These are phyloP conservation scores for Drosophila watanabei DNA, from an alignment of 1,140 invertebrate genomes.

Conservation along the genomic window DNA sequence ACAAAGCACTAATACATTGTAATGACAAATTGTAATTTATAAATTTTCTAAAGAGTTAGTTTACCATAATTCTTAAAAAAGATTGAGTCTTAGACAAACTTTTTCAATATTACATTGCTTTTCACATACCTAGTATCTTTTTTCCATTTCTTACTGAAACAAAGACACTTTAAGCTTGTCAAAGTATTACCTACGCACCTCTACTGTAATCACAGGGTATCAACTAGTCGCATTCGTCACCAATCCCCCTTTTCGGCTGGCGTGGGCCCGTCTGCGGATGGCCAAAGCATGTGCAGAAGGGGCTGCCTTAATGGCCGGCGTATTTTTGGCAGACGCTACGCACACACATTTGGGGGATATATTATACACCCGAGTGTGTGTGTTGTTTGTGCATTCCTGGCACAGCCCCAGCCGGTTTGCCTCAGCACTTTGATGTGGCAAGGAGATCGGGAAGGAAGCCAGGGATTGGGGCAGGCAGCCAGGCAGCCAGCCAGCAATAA, in stretches of 20 bases:
- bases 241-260: conserved; percentile 23
- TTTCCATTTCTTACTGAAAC: not conserved
- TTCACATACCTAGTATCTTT: not conserved
- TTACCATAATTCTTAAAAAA: too few species aligned
- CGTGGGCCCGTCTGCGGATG: conserved; percentile 44
- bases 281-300: conserved; percentile 32
- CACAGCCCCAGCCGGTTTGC: conserved; percentile 64
- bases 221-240: not conserved
- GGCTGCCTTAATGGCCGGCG: conserved; percentile 69
- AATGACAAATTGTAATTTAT: too few species aligned
- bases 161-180: accelerated
- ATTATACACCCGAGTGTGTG: conserved; percentile 8
- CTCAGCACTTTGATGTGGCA: conserved; percentile 40
- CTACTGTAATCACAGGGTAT: not conserved
- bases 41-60: too few species aligned
- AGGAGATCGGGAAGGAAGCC: conserved; percentile 7
- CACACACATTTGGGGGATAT: conserved; percentile 69
- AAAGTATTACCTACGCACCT: not conserved
- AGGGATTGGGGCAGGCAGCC: conserved; percentile 2
- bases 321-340: conserved; percentile 83
- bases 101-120: too few species aligned
- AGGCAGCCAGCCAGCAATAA: conserved; percentile 64
- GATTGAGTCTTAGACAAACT: too few species aligned
- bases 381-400: conserved; percentile 41
- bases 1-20: too few species aligned